Base-by-base conservation (phyloP, 64 coral and sea anemone species). In the Stylophora pistillata region DNA sequence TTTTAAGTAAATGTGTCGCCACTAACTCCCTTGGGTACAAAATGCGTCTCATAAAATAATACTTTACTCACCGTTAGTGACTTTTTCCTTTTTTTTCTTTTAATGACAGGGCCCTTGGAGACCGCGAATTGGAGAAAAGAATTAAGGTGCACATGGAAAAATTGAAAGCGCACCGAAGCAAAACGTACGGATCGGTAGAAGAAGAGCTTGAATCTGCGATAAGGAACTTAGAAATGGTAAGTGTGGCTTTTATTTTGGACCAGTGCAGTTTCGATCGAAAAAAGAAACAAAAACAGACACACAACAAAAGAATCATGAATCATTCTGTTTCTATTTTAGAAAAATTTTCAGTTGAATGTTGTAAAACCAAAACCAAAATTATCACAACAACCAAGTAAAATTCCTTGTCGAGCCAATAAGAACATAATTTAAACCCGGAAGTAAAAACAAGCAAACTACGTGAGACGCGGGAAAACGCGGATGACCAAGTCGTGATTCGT, bases 101-200 rank as follows among this genome's bases (percentile, higher is more conserved):
- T 57, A 33, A 0, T 10, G 12, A 15, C 56, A 98, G 96, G 53
- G 93, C 93, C 16, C 62, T 98, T 12, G 73, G 71, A 33, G 93
- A 98, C 27, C 96, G 90, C 26, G 93, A 98, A 6, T 78, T 98
- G 16, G 96, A 98, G 53, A 59, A 60, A 3, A 69, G 90, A 71
- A 98, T 98, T 17, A 92, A 88, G 82, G 80, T 85, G 23, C 96
- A 98, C 87, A 93, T 98, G 82, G 87, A 92, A 15, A 98, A 98
- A 71, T 81, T 98, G 73, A 87, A 92, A 65, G 90, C 87, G 11
- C 96, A 98, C 29, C 76, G 96, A 7, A 87, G 31, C 16, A 90
- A 95, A 90, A 82, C 86, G 1, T 98, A 94, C 23, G 81, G 89
- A 53, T 88, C 85, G 34, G 72, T 95, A 47, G 31, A 87, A 72